Evolutionary conservation across 2,888 invertebrate species (phyloP), one percentile per base, ranked within the genome.

Genomic region (Temnothorax ravouxi): DNA sequence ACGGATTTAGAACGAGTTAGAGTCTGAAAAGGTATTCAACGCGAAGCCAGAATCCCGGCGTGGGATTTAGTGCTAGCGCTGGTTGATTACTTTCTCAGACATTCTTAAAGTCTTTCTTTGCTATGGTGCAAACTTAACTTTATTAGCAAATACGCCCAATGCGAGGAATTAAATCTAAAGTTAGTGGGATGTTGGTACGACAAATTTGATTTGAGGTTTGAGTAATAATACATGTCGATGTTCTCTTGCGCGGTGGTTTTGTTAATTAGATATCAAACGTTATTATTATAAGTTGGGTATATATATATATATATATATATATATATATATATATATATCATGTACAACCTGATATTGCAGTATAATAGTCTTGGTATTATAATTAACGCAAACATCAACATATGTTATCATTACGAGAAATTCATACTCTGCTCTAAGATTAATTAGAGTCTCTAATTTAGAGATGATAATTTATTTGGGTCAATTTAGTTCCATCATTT

Each of bases 1-100:
- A 47, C 71, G 59, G 59, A 80, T 59, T 59, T 59, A 38, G 41
- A 1, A 15, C 34, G 47, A 59, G 52, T 38, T 18, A 34, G 13
- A 25, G 25, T 72, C 15, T 59, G 29, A n/a, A 25, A 21, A 59
- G 38, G 11, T 25, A 29, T 74, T 72, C 56, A 59, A 44, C 44
- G 54, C 41, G 15, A 44, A n/a, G 44, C 11, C 44, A 11, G 56
- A 34, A 59, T 74, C 44, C 44, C 18, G n/a, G n/a, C n/a, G 13
- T 59, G 34, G 21, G 71, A 34, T 79, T 72, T 59, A 18, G 18
- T 71, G 21, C 18, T n/a, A n/a, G 13, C 64, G 76, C 75, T 25
- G 21, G 47, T 79, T 79, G 72, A 59, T 79, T 79, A 47, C 47
- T 79, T 72, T 71, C 59, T 25, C 59, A 72, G 59, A 79, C 72